phyloP scores from a whole-genome alignment of 2,888 invertebrate species.

The Laothoe populi region DNA sequence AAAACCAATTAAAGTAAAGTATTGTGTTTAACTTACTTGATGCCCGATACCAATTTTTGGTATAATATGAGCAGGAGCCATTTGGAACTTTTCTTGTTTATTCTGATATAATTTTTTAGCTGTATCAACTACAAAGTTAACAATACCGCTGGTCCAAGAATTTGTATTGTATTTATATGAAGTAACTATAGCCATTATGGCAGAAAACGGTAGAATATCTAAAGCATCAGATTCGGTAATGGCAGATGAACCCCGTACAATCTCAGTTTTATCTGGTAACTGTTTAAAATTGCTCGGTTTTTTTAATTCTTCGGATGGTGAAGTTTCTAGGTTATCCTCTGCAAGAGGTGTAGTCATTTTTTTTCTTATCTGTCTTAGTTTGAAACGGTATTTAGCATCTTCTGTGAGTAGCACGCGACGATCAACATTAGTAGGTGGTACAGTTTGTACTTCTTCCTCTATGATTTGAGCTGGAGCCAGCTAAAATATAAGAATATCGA shows the following conservation, averaged over 20 bases:
- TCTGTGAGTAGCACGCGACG: slow-evolving; percentile 68
- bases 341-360: slow-evolving; percentile 68
- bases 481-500: slow-evolving; percentile 41
- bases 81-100: slow-evolving; percentile 68
- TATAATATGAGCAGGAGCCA: slow-evolving; percentile 84
- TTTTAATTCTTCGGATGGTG: slow-evolving; percentile 79
- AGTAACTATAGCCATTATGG: slow-evolving; percentile 86
- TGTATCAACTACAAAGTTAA: slow-evolving; percentile 84
- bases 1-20: no score
- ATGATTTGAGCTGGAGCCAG: slow-evolving; percentile 54
- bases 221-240: slow-evolving; percentile 56
- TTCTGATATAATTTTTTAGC: slow-evolving; percentile 70
- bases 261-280: slow-evolving; percentile 85
- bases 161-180: slow-evolving; percentile 85
- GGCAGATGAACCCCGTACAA: slow-evolving; percentile 80
- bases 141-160: slow-evolving; percentile 86
- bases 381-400: slow-evolving; percentile 67
- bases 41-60: slow-evolving; percentile 86
- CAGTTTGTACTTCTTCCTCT: slow-evolving; percentile 66
- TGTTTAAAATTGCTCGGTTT: slow-evolving; percentile 84
- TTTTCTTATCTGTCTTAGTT: slow-evolving; percentile 67
- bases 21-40: slow-evolving; percentile 56
- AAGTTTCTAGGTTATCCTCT: slow-evolving; percentile 50
- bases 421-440: slow-evolving; percentile 60
- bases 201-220: slow-evolving; percentile 80